Evolutionary conservation across 2,797 vertebrate genomes (phyloP), one percentile per base, ranked within the genome.

Genomic region (Poeciliopsis turneri): DNA sequence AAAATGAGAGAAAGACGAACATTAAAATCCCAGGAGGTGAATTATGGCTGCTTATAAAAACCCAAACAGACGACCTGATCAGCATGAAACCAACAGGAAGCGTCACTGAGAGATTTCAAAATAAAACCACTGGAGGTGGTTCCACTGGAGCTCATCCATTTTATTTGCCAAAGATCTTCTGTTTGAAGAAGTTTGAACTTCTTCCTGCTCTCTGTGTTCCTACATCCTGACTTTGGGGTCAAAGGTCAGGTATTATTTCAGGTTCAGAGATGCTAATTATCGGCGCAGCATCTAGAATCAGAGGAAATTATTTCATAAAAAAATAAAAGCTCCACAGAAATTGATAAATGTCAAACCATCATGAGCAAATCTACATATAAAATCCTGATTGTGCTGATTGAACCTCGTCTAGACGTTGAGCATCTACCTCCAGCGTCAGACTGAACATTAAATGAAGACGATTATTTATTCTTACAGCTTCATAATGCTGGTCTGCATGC

Each of bases 31-130:
- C 78, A 61, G 77, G 39, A 66, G 51, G 61, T 78, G 72, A 85
- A 45, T 78, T 78, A 70, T 73, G 47, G 41, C 6, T 25, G 75
- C 53, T 64, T 43, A 20, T 78, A 82, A 79, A 66, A 72, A 79
- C 3, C 66, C 30, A 81, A 77, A 33, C 36, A 72, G 46, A 57
- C 71, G 41, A 18, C 23, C 46, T 68, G 1, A 66, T 36, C 12
- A n/a, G 30, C 57, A 16, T 61, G 33, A 59, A 18, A 18, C 28
- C 45, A 61, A n/a, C 23, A 0, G 20, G 1, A 13, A 12, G 13
- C 23, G 20, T 36, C 72, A 2, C 30, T 2, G 28, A 16, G 15
- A 15, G 28, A 33, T 61, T 61, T 61, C 30, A 16, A 61, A 61
- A 61, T 61, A 61, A 61, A 61, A 61, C 5, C 9, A 10, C 8